phyloP scores from a whole-genome alignment of 2,113 vertebrate genomes.

The Aythya baeri region DNA sequence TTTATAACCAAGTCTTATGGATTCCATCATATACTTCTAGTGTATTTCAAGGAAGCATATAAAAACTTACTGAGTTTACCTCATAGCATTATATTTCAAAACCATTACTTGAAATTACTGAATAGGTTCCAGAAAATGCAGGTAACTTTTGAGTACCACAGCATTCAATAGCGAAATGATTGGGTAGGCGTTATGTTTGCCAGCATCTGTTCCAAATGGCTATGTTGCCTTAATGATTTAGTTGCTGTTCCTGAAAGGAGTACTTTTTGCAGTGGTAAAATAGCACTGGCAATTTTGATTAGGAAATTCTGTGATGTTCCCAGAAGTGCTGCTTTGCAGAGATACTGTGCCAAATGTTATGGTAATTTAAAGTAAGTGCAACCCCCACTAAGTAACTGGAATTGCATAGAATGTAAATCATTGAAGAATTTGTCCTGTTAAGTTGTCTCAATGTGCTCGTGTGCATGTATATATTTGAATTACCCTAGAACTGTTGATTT shows the following conservation, averaged over 20 bases:
- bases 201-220: neutral
- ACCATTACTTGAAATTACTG: neutral
- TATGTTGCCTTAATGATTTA: neutral
- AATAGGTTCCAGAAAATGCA: neutral
- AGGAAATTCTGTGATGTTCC: neutral
- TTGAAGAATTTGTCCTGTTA: constrained; percentile 1
- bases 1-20: neutral
- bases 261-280: neutral
- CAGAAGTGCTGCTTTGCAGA: constrained; percentile 40
- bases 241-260: neutral
- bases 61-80: neutral
- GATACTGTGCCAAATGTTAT: neutral
- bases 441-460: neutral
- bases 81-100: neutral
- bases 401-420: neutral
- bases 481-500: neutral
- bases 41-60: neutral
- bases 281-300: neutral
- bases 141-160: neutral
- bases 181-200: neutral
- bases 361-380: constrained; percentile 24
- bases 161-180: neutral
- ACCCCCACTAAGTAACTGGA: neutral
- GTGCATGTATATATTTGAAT: neutral
- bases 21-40: neutral